Evolutionary conservation across 2,888 invertebrate genomes (phyloP), one percentile per base, ranked within the genome.

Genomic region (Meta bourneti): DNA sequence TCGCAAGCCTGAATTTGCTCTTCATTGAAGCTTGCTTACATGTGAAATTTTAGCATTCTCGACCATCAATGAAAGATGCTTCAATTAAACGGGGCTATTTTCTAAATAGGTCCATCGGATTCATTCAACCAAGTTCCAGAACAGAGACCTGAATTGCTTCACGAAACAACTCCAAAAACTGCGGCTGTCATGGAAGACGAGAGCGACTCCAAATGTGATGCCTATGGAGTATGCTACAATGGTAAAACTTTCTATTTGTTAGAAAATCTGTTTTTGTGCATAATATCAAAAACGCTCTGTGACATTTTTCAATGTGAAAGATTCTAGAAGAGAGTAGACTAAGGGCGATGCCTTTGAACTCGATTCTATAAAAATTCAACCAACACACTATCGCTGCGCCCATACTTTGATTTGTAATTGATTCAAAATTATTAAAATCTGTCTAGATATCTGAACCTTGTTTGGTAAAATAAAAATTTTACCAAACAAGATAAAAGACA

Each of bases 191-290:
- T 92, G 87, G 91, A 89, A 2, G 86, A 91, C 5, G 91, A 93
- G 34, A 69, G 70, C 13, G 93, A 94, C 34, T 93, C 93, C 9
- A 92, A 93, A 95, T 98, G 98, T 95, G 98, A 98, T 95, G 98
- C 98, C 94, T 98, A 98, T 88, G 98, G 98, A 95, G 98, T 98
- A 93, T 98, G 98, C 95, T 98, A 98, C 94, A 98, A 98, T 95
- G 98, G 98, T 98, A 96, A 96, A 69, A 20, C 2, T 16, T 69
- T 69, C n/a, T 48, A 49, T 20, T 52, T 69, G 0, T 20, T 61
- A 19, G 1, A 48, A 9, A 13, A 83, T 49, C 9, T 61, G 6
- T 9, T 61, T 34, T 34, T 34, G 1, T 34, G 34, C 34, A 34
- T 34, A 34, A 34, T 34, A 34, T 34, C 34, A 34, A 34, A 34